These are phyloP conservation scores for Sebastes nivosus DNA, from an alignment of 2,797 vertebrate species.

Conservation along the genomic window DNA sequence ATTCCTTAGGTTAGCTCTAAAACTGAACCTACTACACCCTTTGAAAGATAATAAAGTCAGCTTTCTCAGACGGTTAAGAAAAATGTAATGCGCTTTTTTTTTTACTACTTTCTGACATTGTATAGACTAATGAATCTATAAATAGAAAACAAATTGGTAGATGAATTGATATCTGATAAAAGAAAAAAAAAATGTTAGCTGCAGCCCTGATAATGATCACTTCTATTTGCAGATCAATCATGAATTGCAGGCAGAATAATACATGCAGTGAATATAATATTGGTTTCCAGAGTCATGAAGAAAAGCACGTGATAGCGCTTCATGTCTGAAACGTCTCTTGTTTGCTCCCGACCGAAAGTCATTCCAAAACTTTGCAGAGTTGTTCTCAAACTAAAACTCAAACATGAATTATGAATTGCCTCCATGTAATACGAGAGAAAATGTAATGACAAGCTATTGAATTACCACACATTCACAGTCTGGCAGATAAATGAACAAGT, in stretches of 20 bases:
- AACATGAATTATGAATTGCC: constrained; percentile 16
- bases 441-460: not conserved
- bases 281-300: not conserved
- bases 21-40: no score
- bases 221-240: not conserved
- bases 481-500: constrained; percentile 7
- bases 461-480: not conserved
- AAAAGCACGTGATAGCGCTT: not conserved
- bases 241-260: not conserved
- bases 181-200: no score
- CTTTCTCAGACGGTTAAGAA: no score
- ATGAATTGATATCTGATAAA: not conserved
- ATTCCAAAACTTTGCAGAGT: not conserved
- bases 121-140: not conserved
- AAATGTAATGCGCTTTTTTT: not conserved
- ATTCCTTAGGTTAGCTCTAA: no score
- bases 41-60: no score
- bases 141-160: not conserved
- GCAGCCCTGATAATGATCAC: not conserved
- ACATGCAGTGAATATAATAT: not conserved
- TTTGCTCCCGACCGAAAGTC: not conserved
- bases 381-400: not conserved
- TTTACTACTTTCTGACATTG: not conserved
- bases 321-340: not conserved
- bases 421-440: not conserved